Base-by-base conservation (phyloP, 2,888 invertebrate species). In the Scaptomyza flava region DNA sequence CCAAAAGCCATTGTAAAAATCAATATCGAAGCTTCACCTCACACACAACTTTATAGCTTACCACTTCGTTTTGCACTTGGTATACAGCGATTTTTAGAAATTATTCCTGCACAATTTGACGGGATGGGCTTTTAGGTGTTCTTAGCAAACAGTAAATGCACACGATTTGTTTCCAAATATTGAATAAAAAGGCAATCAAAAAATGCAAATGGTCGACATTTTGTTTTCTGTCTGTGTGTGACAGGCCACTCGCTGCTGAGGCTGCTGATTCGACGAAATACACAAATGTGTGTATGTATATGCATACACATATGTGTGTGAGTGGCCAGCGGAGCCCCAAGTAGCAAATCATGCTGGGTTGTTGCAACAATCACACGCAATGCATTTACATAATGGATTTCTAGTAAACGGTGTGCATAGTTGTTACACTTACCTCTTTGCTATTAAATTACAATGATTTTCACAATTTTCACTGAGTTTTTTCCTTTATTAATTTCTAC, bases 141-240 rank as follows among this genome's bases (percentile, higher is more conserved):
- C 8, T 34, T 34, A 9, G 9, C 14, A 14, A 33, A 53, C 43
- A 56, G 53, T 67, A 45, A 54, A 52, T 38, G n/a, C 20, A 31
- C 50, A 67, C 46, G 33, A 53, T 52, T 36, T 45, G 51, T 47
- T 53, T 64, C 30, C 51, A 45, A 78, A 45, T 34, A 47, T 54
- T 48, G 30, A 33, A 47, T 50, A 77, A 73, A 73, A 81, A 67
- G 65, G 48, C 65, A 68, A 68, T 68, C 57, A 63, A 74, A 70
- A 77, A 80, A 77, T 71, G 72, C 71, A 76, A 89, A 81, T 70
- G 87, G 87, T 87, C 87, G 87, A 87, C 87, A 87, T 87, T 87
- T 87, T 87, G 87, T 87, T 87, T 89, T 85, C 82, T 74, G 77
- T 79, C 79, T 71, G 76, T 79, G 66, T 58, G 54, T 31, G 66